Conservation (phyloP, 2,888 invertebrate genomes). For the Cancer borealis region DNA sequence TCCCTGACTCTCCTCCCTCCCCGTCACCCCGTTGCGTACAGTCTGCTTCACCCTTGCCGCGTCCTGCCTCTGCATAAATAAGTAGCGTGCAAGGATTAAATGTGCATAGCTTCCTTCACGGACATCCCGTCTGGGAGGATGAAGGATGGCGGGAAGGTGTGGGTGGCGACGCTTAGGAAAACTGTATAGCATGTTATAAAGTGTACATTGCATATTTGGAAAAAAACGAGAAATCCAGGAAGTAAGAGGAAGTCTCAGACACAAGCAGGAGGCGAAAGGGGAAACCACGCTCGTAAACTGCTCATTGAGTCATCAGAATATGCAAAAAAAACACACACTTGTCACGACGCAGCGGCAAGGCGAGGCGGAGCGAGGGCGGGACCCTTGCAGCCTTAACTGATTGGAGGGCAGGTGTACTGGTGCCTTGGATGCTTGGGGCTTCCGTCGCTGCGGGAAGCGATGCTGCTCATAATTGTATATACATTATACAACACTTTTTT, state of each 20-base stretch:
- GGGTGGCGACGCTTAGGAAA: neutral
- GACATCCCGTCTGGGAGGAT: constrained; percentile 33
- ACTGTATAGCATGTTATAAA: neutral
- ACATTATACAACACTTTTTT: neutral
- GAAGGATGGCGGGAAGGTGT: neutral
- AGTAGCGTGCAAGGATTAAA: constrained; percentile 2
- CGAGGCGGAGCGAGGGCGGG: neutral
- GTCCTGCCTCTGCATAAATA: neutral
- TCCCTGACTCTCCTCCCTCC: neutral
- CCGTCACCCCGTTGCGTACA: neutral
- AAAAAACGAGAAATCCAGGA: neutral
- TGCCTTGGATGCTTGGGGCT: neutral
- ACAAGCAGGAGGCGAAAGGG: constrained; percentile 18
- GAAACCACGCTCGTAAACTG: constrained; percentile 9
- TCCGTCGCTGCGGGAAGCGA: neutral
- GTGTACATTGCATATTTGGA: neutral
- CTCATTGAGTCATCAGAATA: constrained; percentile 16
- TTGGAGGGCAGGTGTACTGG: neutral
- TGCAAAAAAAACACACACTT: constrained; percentile 8
- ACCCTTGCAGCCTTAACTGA: neutral
- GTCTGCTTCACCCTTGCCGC: neutral
- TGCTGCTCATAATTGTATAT: neutral
- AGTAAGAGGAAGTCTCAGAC: neutral
- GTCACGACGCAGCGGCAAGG: neutral
- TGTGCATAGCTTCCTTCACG: constrained; percentile 35